Evolutionary conservation across 2,888 invertebrate genomes (phyloP).

Genomic region (Orthonevra nobilis): DNA sequence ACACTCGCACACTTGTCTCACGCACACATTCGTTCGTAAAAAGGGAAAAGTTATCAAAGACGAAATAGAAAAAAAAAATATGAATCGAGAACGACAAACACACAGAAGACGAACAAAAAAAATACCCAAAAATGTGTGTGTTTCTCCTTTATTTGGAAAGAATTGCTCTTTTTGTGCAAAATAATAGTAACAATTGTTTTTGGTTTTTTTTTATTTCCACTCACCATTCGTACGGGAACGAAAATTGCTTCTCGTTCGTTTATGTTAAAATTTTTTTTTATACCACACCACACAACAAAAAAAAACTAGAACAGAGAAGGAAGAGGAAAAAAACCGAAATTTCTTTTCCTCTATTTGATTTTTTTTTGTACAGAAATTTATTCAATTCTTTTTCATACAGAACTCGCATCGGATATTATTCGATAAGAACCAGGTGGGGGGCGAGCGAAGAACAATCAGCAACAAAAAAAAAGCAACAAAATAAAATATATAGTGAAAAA

Average conservation of each 20-base stretch:
- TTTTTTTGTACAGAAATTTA: background rate
- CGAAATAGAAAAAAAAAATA: slow-evolving; percentile 23
- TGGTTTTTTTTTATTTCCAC: slow-evolving; percentile 26
- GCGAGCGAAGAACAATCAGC: background rate
- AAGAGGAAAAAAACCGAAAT: slow-evolving; percentile 3
- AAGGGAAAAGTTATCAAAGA: slow-evolving; percentile 54
- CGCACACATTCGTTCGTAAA: slow-evolving; percentile 36
- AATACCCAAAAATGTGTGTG: slow-evolving; percentile 37
- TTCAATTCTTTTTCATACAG: background rate
- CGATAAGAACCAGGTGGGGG: background rate
- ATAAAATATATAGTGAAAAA: slow-evolving; percentile 22
- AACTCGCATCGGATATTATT: too few species aligned
- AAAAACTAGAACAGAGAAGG: slow-evolving; percentile 30
- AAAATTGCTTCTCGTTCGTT: slow-evolving; percentile 13
- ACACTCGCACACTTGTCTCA: slow-evolving; percentile 8
- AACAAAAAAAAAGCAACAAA: slow-evolving; percentile 28
- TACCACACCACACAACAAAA: too few species aligned
- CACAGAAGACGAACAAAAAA: slow-evolving; percentile 47
- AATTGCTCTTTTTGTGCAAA: slow-evolving; percentile 32
- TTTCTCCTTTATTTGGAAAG: slow-evolving; percentile 54
- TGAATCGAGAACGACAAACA: slow-evolving; percentile 47
- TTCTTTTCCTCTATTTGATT: background rate
- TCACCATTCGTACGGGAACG: slow-evolving; percentile 36
- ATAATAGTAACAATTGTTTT: slow-evolving; percentile 21
- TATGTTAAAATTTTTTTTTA: background rate